Conservation (phyloP, 2,797 vertebrate genomes). For the Enteromius treurensis region DNA sequence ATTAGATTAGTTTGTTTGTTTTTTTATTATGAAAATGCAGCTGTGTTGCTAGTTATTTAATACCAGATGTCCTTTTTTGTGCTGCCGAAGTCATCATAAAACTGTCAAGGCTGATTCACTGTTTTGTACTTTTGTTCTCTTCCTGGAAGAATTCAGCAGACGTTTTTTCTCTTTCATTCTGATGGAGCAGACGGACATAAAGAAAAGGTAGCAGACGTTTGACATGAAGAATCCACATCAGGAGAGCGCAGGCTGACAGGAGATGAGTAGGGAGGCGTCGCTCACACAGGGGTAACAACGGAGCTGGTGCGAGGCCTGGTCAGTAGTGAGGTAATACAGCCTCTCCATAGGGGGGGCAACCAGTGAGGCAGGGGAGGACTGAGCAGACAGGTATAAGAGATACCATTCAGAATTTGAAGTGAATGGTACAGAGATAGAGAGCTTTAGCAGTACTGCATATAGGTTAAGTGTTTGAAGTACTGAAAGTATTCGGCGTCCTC, state of each 20-base stretch:
- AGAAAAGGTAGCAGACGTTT: conserved; percentile 33
- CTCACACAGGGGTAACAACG: conserved; percentile 64
- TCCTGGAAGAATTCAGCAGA: not conserved
- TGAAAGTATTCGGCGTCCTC: not conserved
- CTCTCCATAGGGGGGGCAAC: conserved; percentile 58
- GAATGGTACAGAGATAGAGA: not conserved
- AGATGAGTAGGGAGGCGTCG: conserved; percentile 61
- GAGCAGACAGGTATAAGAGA: not conserved
- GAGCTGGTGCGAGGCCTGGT: conserved; percentile 20
- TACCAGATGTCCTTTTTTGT: not conserved
- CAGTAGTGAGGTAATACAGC: conserved; percentile 33
- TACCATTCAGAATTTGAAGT: conserved; percentile 14
- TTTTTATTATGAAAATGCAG: not conserved
- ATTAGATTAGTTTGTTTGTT: not conserved
- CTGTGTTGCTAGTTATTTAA: not conserved
- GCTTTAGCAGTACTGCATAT: not conserved
- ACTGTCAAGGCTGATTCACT: conserved; percentile 2
- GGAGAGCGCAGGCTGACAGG: conserved; percentile 46
- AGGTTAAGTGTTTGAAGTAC: conserved; percentile 14
- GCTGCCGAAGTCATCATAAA: not conserved
- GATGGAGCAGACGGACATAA: not conserved
- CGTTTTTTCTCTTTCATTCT: not conserved
- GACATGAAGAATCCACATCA: conserved; percentile 45
- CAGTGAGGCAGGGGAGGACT: conserved; percentile 23
- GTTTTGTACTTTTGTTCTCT: conserved; percentile 11